These are phyloP conservation scores for Eurystomus glaucurus DNA, from an alignment of 2,797 vertebrate genomes.

Conservation along the genomic window DNA sequence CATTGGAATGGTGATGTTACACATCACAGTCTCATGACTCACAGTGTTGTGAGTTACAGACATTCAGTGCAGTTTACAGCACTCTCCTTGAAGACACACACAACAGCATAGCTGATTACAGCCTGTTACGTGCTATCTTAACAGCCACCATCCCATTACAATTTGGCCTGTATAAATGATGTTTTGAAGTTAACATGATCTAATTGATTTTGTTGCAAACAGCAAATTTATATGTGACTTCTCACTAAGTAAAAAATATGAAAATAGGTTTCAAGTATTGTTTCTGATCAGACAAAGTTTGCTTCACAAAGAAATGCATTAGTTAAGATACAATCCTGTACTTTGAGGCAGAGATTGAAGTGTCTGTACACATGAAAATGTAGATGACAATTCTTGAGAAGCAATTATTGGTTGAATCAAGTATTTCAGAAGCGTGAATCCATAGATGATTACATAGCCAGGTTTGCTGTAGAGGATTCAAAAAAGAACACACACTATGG, in stretches of 20 bases:
- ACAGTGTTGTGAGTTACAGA: fast-evolving
- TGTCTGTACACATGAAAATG: not conserved
- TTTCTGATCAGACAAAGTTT: not conserved
- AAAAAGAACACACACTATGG: not conserved
- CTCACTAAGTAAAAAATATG: not conserved
- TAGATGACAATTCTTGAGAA: not conserved
- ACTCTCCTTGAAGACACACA: not conserved
- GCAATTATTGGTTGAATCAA: not conserved
- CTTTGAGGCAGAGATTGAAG: not conserved
- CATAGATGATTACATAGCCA: not conserved
- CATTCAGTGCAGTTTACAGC: not conserved
- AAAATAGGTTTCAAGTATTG: not conserved
- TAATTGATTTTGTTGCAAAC: not conserved
- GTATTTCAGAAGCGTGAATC: not conserved
- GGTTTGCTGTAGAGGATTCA: not conserved
- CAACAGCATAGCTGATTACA: not conserved
- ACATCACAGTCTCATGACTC: not conserved
- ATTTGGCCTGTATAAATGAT: not conserved
- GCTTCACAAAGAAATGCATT: not conserved
- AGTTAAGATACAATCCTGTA: not conserved
- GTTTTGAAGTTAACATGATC: not conserved
- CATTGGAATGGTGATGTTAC: not conserved
- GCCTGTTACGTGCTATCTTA: not conserved
- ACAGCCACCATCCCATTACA: not conserved
- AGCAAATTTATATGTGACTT: not conserved